A percentile compares a stretch with the other conserved stretches of the same genome.
Evolutionary conservation across 2,113 vertebrate species (phyloP).

Genomic region (Silurus asotus): DNA sequence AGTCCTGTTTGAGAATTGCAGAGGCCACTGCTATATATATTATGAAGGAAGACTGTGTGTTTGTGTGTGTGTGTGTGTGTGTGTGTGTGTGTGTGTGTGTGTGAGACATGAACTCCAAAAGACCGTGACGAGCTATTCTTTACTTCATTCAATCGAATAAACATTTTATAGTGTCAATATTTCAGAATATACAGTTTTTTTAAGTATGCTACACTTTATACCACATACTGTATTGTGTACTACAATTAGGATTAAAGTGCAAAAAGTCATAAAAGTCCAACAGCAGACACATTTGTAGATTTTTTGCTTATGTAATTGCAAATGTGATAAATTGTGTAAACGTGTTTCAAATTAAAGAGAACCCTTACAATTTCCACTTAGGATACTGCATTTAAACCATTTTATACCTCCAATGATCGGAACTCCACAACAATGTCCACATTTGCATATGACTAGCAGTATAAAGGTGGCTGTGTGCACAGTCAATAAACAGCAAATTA

Average conservation of each 20-base stretch:
- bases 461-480: neutral
- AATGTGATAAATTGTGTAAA: neutral
- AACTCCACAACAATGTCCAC: neutral
- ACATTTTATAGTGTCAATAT: neutral
- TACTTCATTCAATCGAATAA: too few species aligned
- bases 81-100: too few species aligned
- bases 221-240: neutral
- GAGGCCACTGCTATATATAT: too few species aligned
- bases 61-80: too few species aligned
- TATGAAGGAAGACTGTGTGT: too few species aligned
- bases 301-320: neutral
- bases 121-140: too few species aligned
- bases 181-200: neutral
- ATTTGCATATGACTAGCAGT: conserved; percentile 17
- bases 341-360: neutral
- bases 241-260: neutral
- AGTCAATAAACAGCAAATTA: neutral
- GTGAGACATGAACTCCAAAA: too few species aligned
- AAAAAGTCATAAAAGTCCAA: neutral
- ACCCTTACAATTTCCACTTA: neutral
- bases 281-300: neutral
- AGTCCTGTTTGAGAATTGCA: too few species aligned
- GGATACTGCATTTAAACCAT: neutral
- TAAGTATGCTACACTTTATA: neutral
- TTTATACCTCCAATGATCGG: neutral